phyloP scores from a whole-genome alignment of 1,140 invertebrate species.

The Sitophilus oryzae region DNA sequence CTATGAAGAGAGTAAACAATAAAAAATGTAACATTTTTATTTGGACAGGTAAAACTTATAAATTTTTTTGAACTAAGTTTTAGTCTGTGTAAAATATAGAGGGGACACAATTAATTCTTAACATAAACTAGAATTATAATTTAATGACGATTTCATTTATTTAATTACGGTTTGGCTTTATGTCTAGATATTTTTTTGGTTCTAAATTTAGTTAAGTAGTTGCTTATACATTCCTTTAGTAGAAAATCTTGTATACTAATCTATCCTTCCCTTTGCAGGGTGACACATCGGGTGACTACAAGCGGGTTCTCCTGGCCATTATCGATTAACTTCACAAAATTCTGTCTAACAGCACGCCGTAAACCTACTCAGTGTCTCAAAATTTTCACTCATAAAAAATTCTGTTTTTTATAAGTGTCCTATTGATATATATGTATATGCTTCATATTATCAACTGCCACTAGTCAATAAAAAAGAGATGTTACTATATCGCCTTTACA shows the following conservation, averaged over 20 bases:
- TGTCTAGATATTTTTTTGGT: too few species aligned
- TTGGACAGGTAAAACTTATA: too few species aligned
- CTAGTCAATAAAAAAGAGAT: conserved; percentile 28
- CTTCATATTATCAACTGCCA: conserved; percentile 33
- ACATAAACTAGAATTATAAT: too few species aligned
- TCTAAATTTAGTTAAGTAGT: neutral
- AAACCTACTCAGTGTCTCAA: conserved; percentile 25
- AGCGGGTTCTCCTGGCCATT: conserved; percentile 75
- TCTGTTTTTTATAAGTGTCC: conserved; percentile 10
- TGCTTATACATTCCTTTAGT: neutral
- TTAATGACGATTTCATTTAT: too few species aligned
- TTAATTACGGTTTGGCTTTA: too few species aligned
- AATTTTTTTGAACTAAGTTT: too few species aligned
- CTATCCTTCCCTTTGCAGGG: conserved; percentile 55
- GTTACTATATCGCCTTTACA: conserved; percentile 10
- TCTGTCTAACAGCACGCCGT: conserved; percentile 36
- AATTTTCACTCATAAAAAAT: conserved; percentile 15
- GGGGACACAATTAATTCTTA: too few species aligned
- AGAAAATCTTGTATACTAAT: conserved; percentile 20
- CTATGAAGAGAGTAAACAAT: too few species aligned
- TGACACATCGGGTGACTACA: conserved; percentile 90
- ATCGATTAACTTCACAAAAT: conserved; percentile 53
- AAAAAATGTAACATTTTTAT: too few species aligned
- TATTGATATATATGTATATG: conserved; percentile 16
- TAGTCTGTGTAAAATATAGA: too few species aligned